These are phyloP conservation scores for Bombycilla garrulus DNA, from an alignment of 2,113 vertebrate species.

Conservation along the genomic window DNA sequence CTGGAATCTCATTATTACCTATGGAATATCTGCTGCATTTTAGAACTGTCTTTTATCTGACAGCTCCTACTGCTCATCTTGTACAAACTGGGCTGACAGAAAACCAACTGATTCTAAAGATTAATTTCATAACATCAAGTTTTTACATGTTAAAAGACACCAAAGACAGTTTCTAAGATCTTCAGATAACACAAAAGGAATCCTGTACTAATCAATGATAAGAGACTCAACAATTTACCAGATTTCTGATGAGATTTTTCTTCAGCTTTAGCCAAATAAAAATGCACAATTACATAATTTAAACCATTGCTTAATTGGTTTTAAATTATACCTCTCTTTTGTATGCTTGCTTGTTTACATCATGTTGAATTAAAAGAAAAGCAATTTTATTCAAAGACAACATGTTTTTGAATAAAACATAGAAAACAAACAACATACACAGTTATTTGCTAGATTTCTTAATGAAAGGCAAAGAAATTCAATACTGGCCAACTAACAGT, in stretches of 20 bases:
- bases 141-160: not conserved
- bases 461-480: not conserved
- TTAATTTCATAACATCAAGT: not conserved
- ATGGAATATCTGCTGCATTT: not conserved
- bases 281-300: not conserved
- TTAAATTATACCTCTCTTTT: not conserved
- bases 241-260: not conserved
- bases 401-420: no score
- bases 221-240: not conserved
- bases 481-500: not conserved
- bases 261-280: not conserved
- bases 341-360: not conserved
- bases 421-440: no score
- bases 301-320: not conserved
- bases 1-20: not conserved
- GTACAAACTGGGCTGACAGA: not conserved
- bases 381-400: not conserved
- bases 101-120: not conserved
- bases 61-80: not conserved
- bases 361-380: not conserved
- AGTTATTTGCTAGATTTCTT: not conserved
- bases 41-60: slow-evolving; percentile 7
- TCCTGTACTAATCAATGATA: not conserved
- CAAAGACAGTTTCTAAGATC: not conserved
- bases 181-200: not conserved